Conservation (phyloP, 2,888 invertebrate species). For the Drosophila helvetica region DNA sequence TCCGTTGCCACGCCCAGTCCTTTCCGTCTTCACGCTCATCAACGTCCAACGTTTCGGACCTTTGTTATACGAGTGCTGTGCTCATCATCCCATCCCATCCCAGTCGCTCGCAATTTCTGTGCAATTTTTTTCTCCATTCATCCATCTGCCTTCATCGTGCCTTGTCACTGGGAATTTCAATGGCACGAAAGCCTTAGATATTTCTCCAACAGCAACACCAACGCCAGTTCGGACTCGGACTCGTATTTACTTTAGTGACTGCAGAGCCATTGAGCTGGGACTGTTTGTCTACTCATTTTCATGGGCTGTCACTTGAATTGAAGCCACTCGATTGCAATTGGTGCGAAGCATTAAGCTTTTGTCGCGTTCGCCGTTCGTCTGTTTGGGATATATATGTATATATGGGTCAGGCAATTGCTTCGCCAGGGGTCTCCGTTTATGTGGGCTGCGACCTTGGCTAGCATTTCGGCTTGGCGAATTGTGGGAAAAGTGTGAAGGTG, state of each 20-base stretch:
- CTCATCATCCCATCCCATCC: conserved; percentile 28
- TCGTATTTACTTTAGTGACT: conserved; percentile 50
- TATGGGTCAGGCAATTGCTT: conserved; percentile 58
- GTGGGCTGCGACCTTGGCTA: conserved; percentile 54
- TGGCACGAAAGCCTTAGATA: conserved; percentile 30
- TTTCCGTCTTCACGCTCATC: conserved; percentile 62
- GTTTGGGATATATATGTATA: conserved; percentile 60
- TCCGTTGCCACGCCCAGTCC: conserved; percentile 65
- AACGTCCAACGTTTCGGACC: conserved; percentile 43
- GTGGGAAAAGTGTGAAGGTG: conserved; percentile 34
- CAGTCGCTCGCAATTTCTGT: conserved; percentile 29
- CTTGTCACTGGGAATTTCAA: conserved; percentile 28
- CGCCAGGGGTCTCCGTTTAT: conserved; percentile 19
- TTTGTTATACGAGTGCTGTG: conserved; percentile 35
- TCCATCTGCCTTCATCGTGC: conserved; percentile 22
- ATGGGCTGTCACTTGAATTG: conserved; percentile 71
- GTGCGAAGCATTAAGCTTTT: conserved; percentile 49
- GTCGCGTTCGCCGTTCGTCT: conserved; percentile 26
- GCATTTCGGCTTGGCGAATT: conserved; percentile 24
- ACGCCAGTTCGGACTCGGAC: conserved; percentile 12
- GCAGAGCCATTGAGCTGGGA: conserved; percentile 54
- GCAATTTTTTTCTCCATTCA: conserved; percentile 53
- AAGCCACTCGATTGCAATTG: conserved; percentile 67
- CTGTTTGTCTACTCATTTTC: conserved; percentile 70
- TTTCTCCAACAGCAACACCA: conserved; percentile 9